phyloP scores from a whole-genome alignment of 2,888 invertebrate species.

The Diogma glabrata region DNA sequence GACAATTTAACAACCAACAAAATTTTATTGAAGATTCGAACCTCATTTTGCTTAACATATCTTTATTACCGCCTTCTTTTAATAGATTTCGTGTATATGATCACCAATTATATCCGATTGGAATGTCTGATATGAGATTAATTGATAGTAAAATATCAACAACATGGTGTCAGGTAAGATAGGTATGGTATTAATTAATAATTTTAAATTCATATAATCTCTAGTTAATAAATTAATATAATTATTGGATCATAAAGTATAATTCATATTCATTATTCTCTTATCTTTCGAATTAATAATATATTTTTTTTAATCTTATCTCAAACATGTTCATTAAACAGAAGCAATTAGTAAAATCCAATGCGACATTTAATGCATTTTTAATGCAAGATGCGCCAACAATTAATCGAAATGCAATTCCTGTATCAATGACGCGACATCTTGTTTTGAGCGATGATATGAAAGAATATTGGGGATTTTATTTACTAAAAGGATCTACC shows the following conservation, averaged over 20 bases:
- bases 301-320: not conserved
- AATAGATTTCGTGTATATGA: conserved; percentile 53
- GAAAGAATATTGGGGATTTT: conserved; percentile 78
- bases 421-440: conserved; percentile 61
- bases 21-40: conserved; percentile 5
- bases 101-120: conserved; percentile 58
- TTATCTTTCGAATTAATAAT: not conserved
- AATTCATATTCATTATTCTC: not conserved
- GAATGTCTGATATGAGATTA: conserved; percentile 63
- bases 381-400: conserved; percentile 50
- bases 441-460: conserved; percentile 58
- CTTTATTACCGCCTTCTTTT: conserved; percentile 16
- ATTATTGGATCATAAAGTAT: not conserved
- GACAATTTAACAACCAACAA: not conserved
- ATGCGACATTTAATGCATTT: conserved; percentile 66
- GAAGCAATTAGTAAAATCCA: conserved; percentile 56
- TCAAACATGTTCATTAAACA: too few relatives aligned
- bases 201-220: too few relatives aligned
- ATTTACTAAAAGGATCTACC: conserved; percentile 57
- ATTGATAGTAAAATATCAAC: conserved; percentile 63
- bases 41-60: conserved; percentile 1
- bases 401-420: conserved; percentile 43
- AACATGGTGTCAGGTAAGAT: conserved; percentile 64
- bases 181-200: too few relatives aligned
- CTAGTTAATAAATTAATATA: not conserved